Conservation (phyloP, 2,113 vertebrate species). For the Lagopus leucura region DNA sequence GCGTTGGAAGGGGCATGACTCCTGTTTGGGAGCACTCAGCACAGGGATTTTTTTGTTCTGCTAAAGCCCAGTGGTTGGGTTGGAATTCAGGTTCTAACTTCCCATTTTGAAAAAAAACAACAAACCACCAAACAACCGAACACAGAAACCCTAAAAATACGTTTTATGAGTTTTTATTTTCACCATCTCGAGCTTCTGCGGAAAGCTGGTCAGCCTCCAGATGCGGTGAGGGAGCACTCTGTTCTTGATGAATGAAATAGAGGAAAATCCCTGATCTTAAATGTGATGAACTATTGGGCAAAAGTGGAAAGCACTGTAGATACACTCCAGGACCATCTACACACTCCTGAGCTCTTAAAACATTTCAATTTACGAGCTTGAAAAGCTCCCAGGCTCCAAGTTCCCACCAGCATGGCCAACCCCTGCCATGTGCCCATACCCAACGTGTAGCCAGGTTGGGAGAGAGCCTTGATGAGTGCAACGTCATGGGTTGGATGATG, state of each 20-base stretch:
- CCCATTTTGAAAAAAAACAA: neutral
- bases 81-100: conserved; percentile 60
- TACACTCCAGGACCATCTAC: neutral
- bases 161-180: conserved; percentile 46
- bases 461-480: neutral
- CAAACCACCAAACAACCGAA: no score
- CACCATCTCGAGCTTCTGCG: conserved; percentile 17
- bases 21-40: conserved; percentile 33
- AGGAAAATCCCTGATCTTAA: conserved; percentile 46
- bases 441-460: neutral
- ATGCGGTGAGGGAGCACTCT: neutral
- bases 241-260: neutral
- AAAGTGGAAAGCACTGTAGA: neutral
- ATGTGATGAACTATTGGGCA: neutral
- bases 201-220: conserved; percentile 38
- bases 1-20: conserved; percentile 42
- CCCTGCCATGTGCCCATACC: neutral
- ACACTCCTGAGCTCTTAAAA: neutral
- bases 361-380: neutral
- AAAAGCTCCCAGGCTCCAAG: neutral
- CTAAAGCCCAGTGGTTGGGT: conserved; percentile 38
- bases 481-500: rapidly evolving
- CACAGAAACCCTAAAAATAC: conserved; percentile 3
- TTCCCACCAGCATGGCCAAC: neutral
- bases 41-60: conserved; percentile 66